Conservation (phyloP, 2,113 vertebrate species). For the Rutilus rutilus region DNA sequence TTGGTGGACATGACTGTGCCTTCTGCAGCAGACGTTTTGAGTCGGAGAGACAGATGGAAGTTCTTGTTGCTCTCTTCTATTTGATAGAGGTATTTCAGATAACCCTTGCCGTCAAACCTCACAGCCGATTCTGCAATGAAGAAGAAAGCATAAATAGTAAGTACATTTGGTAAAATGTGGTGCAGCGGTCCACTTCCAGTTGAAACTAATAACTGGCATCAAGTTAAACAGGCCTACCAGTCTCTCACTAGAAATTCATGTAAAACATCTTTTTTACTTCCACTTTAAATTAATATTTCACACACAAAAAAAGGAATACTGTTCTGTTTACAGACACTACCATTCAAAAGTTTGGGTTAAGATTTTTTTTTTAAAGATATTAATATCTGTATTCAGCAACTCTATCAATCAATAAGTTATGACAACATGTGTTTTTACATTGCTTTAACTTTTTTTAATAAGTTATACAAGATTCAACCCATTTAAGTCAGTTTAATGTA, state of each 20-base stretch:
- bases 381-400: background rate
- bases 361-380: background rate
- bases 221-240: background rate
- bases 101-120: constrained; percentile 83
- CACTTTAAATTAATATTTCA: background rate
- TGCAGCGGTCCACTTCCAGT: background rate
- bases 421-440: no score
- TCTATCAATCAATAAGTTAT: no score
- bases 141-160: background rate
- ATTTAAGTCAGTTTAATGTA: no score
- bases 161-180: background rate
- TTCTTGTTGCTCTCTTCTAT: constrained; percentile 72
- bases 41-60: constrained; percentile 79
- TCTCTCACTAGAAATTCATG: background rate
- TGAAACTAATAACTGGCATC: background rate
- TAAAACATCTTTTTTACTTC: background rate
- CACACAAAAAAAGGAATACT: background rate
- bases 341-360: background rate
- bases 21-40: constrained; percentile 82
- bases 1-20: constrained; percentile 77
- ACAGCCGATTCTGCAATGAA: constrained; percentile 82
- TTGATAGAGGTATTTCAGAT: constrained; percentile 78
- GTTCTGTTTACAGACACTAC: background rate
- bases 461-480: no score
- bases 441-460: no score